A percentile compares a stretch with the other conserved stretches of the same genome.
Conservation (phyloP, 2,888 invertebrate genomes). For the Aphodius granarius region DNA sequence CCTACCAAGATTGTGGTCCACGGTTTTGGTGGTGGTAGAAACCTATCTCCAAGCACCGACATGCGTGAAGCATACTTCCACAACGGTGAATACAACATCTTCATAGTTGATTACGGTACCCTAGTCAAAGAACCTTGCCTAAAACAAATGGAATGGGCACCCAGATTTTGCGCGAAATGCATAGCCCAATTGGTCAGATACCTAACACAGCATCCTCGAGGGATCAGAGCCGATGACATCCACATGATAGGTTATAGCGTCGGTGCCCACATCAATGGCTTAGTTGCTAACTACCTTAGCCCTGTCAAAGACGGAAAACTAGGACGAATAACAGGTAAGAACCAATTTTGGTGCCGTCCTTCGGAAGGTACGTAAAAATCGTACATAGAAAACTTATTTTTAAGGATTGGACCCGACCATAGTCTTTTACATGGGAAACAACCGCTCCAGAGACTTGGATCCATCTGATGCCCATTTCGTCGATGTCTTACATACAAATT, state of each 20-base stretch:
- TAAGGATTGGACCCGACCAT: constrained; percentile 82
- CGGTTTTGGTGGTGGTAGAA: constrained; percentile 85
- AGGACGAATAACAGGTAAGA: constrained; percentile 76
- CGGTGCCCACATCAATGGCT: constrained; percentile 82
- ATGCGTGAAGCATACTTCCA: constrained; percentile 81
- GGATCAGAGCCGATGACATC: constrained; percentile 71
- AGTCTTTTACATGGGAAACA: constrained; percentile 81
- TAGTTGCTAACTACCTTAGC: constrained; percentile 77
- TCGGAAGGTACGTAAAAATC: too few species aligned
- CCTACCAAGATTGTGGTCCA: constrained; percentile 89
- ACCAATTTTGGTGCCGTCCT: too few species aligned
- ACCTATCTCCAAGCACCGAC: constrained; percentile 81
- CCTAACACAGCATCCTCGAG: constrained; percentile 75
- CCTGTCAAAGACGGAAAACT: constrained; percentile 75
- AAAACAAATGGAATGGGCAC: constrained; percentile 59
- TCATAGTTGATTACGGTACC: constrained; percentile 82
- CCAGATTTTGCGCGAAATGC: constrained; percentile 63
- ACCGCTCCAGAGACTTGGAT: constrained; percentile 79
- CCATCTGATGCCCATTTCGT: constrained; percentile 81
- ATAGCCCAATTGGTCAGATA: constrained; percentile 81
- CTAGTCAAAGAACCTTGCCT: constrained; percentile 83
- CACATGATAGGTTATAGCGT: constrained; percentile 87
- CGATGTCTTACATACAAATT: constrained; percentile 82
- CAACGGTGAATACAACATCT: constrained; percentile 79
- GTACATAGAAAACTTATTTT: background rate